Base-by-base conservation (phyloP, 2,113 vertebrate species). In the Festucalex cinctus region DNA sequence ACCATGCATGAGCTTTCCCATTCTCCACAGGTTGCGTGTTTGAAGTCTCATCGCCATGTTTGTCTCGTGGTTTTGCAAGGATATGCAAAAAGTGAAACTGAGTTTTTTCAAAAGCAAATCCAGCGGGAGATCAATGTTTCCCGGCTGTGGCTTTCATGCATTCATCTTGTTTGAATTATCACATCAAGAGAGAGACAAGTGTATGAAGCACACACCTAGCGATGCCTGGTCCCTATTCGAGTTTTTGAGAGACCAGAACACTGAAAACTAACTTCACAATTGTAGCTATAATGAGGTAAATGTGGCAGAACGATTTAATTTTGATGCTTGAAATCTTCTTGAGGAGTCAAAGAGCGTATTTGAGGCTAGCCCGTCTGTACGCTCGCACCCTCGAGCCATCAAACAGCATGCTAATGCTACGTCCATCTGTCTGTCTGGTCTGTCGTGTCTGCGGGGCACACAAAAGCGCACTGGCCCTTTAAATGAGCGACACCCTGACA, bases 161-260 rank as follows among this genome's bases (percentile, higher is more conserved):
- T 53, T 68, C 59, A 63, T 19, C 69, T 49, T 32, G 60, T 49
- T 75, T 76, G 75, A 82, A 86, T 86, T 85, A 89, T 84, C 81
- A 86, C 83, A 85, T 39, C 87, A 77, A 85, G 88, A 89, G 75
- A 83, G 67, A 62, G 66, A 72, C 46, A 39, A 80, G 75, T 67
- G 69, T 19, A 60, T 2, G 44, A 77, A 69, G 68, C 0, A 54
- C 19, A 19, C 69, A 74, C 71, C 57, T 59, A 71, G 36, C 63
- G 61, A 71, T 73, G 12, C 9, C 49, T 24, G n/a, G 22, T 24
- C 49, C 14, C 43, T 12, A 13, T 41, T 41, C 12, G 39, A 41
- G 28, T 41, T 2, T 20, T 51, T n/a, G 9, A 7, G n/a, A 51
- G 2, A 8, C 20, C 20, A 14, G 6, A 20, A 48, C 17, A 16